Percentiles rank a stretch among this genome's conserved stretches.
phyloP scores from a whole-genome alignment of 2,888 invertebrate genomes.

The Nineta flava region DNA sequence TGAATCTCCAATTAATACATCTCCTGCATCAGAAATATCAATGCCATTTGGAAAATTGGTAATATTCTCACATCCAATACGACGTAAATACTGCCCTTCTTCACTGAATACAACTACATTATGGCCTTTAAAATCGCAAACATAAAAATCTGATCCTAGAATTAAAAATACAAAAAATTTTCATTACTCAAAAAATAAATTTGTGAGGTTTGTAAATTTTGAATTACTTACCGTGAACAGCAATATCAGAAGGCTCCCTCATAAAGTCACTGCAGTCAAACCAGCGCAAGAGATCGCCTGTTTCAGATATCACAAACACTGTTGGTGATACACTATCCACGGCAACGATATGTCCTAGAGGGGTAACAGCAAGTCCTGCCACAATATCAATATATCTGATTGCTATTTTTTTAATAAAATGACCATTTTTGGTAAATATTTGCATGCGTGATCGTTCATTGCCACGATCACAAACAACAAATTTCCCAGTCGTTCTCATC shows the following conservation, averaged over 20 bases:
- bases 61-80: constrained; percentile 88
- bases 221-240: constrained; percentile 60
- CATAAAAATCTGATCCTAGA: constrained; percentile 80
- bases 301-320: constrained; percentile 84
- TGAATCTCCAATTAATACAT: constrained; percentile 91
- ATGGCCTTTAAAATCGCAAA: constrained; percentile 96
- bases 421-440: constrained; percentile 89
- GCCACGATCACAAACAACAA: constrained; percentile 95
- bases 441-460: constrained; percentile 95
- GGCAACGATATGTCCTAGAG: constrained; percentile 85
- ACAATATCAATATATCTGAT: constrained; percentile 80
- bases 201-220: too few species aligned
- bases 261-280: constrained; percentile 96
- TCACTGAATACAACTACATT: constrained; percentile 93
- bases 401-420: constrained; percentile 90
- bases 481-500: constrained; percentile 72
- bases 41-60: constrained; percentile 97
- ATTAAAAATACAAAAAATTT: constrained; percentile 12
- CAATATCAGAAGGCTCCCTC: constrained; percentile 95
- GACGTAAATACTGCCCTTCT: constrained; percentile 77
- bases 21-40: constrained; percentile 92
- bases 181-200: neutral
- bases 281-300: constrained; percentile 86
- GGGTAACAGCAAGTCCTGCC: constrained; percentile 85
- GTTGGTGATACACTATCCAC: constrained; percentile 96